These are phyloP conservation scores for Fregata magnificens DNA, from an alignment of 2,113 vertebrate genomes.

Conservation along the genomic window DNA sequence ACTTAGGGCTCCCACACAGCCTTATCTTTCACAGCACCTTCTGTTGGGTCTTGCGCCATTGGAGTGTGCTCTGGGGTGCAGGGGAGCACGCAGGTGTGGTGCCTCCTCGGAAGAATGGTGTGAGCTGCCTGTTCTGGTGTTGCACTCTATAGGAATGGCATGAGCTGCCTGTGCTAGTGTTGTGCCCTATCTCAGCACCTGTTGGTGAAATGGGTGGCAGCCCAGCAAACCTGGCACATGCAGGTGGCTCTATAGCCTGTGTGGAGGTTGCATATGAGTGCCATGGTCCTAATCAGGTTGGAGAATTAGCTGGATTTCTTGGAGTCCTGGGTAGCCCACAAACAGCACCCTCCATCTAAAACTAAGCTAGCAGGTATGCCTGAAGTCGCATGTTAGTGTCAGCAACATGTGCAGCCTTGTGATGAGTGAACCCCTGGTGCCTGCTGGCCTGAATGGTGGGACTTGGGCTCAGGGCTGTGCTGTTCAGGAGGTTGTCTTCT, in stretches of 20 bases:
- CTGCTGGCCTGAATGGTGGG: not conserved
- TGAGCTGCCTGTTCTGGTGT: not conserved
- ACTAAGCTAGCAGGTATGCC: rapidly evolving
- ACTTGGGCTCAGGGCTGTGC: not conserved
- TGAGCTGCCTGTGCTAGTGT: not conserved
- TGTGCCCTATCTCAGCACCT: not conserved
- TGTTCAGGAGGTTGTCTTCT: too few relatives aligned
- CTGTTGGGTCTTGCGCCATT: not conserved
- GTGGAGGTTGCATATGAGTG: not conserved
- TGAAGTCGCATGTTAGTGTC: rapidly evolving
- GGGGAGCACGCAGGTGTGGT: not conserved
- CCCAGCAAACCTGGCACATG: rapidly evolving
- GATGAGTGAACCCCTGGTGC: not conserved
- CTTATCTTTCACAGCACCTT: not conserved
- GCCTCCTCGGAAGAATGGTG: not conserved
- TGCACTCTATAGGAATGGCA: rapidly evolving
- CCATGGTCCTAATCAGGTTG: rapidly evolving
- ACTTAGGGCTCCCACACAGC: not conserved
- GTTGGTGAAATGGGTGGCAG: not conserved
- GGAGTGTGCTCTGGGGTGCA: not conserved
- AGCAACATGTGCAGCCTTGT: not conserved
- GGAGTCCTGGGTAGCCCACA: not conserved
- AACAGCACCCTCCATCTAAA: not conserved
- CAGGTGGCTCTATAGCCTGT: rapidly evolving
- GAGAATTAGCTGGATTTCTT: not conserved